These are phyloP conservation scores for Dicyrtoma fusca DNA, from an alignment of 2,888 invertebrate species.

Conservation along the genomic window DNA sequence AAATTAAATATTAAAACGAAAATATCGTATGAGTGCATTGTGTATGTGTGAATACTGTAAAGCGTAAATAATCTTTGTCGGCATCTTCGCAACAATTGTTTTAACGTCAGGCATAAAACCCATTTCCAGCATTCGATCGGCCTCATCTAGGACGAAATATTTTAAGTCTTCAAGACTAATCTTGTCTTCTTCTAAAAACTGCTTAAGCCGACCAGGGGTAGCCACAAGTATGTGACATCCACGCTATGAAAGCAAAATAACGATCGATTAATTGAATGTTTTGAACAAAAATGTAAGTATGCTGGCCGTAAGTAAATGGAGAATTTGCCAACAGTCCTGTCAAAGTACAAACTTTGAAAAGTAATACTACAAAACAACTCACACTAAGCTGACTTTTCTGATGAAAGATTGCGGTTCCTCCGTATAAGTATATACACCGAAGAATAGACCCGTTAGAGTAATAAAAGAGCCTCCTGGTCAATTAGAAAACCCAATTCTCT, in stretches of 20 bases:
- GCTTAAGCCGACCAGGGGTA: slow-evolving; percentile 72
- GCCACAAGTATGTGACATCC: slow-evolving; percentile 75
- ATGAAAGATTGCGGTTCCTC: slow-evolving; percentile 78
- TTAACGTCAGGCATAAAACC: slow-evolving; percentile 68
- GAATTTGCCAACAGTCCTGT: slow-evolving; percentile 57
- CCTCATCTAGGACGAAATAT: slow-evolving; percentile 79
- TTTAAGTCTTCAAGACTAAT: slow-evolving; percentile 65
- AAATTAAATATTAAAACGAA: not conserved
- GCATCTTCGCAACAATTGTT: slow-evolving; percentile 67
- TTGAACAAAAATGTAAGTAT: not conserved
- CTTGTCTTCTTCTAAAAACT: slow-evolving; percentile 67
- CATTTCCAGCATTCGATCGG: slow-evolving; percentile 80
- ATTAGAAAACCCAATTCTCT: slow-evolving; percentile 90
- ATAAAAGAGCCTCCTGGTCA: slow-evolving; percentile 78
- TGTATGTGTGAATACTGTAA: not conserved
- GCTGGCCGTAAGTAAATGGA: too few relatives aligned
- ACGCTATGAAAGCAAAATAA: slow-evolving; percentile 62
- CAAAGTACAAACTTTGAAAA: slow-evolving; percentile 42
- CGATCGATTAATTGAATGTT: not conserved
- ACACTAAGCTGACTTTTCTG: slow-evolving; percentile 63
- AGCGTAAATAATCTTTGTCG: slow-evolving; percentile 62
- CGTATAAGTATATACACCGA: slow-evolving; percentile 75
- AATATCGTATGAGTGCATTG: not conserved
- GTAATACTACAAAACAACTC: too few relatives aligned
- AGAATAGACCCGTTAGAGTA: slow-evolving; percentile 76